Evolutionary conservation across 2,888 invertebrate species (phyloP).

Genomic region (Cephus sareptanus): DNA sequence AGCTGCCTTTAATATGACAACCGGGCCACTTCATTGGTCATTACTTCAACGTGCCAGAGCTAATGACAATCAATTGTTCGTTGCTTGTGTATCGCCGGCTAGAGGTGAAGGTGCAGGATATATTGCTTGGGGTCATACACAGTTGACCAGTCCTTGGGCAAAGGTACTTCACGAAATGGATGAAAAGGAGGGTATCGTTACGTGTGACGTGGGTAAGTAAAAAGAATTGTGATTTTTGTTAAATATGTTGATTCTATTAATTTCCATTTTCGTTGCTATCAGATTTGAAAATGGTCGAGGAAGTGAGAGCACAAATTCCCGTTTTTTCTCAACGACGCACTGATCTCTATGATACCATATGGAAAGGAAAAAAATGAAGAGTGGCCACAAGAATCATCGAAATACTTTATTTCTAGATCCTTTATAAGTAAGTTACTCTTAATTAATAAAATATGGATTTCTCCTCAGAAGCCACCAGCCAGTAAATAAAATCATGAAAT

Average conservation of each 20-base stretch:
- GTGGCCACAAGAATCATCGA: not conserved
- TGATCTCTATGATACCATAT: slow-evolving; percentile 58
- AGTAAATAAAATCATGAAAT: no score
- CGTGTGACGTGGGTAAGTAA: slow-evolving; percentile 79
- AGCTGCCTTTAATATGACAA: slow-evolving; percentile 96
- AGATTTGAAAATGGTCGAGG: slow-evolving; percentile 80
- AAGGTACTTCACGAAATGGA: slow-evolving; percentile 77
- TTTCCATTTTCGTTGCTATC: slow-evolving; percentile 50
- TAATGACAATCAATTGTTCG: slow-evolving; percentile 89
- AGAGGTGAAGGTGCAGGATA: slow-evolving; percentile 78
- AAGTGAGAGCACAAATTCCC: slow-evolving; percentile 88
- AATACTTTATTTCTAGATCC: not conserved
- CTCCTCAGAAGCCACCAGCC: no score
- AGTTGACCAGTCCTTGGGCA: slow-evolving; percentile 87
- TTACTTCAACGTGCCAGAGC: slow-evolving; percentile 84
- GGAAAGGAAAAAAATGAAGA: slow-evolving; percentile 41
- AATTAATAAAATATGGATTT: no score
- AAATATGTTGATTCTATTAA: no score
- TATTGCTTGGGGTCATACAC: slow-evolving; percentile 90
- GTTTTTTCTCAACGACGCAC: slow-evolving; percentile 77
- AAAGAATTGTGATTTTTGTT: no score
- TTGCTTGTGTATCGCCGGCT: slow-evolving; percentile 87
- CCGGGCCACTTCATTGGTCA: slow-evolving; percentile 95
- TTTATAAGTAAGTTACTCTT: no score
- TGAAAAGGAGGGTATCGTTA: slow-evolving; percentile 77